Evolutionary conservation across 1,140 invertebrate species (phyloP).

Genomic region (Hetaerina americana): DNA sequence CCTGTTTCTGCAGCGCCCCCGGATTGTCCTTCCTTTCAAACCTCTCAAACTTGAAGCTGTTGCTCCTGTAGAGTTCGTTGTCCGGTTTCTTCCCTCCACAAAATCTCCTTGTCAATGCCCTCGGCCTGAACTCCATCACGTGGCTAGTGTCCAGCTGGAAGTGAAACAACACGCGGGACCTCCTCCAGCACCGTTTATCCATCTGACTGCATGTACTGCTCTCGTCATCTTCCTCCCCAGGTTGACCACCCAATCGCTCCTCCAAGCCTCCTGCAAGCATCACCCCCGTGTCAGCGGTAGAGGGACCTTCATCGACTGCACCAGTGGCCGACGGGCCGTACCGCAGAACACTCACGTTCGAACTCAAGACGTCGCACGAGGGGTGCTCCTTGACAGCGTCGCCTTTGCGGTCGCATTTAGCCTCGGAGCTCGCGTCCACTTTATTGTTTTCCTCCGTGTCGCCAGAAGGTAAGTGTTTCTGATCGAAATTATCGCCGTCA

Average conservation of each 20-base stretch:
- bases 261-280: neutral
- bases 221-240: no score
- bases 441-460: conserved; percentile 1
- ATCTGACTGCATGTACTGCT: neutral
- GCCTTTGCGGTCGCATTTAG: neutral
- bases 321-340: neutral
- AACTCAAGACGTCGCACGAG: conserved; percentile 12
- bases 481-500: conserved; percentile 3
- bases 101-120: conserved; percentile 44
- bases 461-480: neutral
- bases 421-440: neutral
- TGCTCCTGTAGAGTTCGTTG: conserved; percentile 68
- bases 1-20: conserved; percentile 36
- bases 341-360: conserved; percentile 5
- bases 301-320: neutral
- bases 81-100: conserved; percentile 49
- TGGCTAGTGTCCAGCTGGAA: conserved; percentile 12
- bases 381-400: neutral
- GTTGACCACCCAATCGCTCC: conserved; percentile 4
- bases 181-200: neutral
- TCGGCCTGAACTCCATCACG: conserved; percentile 21
- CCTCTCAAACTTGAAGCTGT: conserved; percentile 71
- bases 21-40: conserved; percentile 57
- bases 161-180: conserved; percentile 10
- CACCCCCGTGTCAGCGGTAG: no score